phyloP scores from a whole-genome alignment of 2,888 invertebrate species.

The Argyresthia goedartella region DNA sequence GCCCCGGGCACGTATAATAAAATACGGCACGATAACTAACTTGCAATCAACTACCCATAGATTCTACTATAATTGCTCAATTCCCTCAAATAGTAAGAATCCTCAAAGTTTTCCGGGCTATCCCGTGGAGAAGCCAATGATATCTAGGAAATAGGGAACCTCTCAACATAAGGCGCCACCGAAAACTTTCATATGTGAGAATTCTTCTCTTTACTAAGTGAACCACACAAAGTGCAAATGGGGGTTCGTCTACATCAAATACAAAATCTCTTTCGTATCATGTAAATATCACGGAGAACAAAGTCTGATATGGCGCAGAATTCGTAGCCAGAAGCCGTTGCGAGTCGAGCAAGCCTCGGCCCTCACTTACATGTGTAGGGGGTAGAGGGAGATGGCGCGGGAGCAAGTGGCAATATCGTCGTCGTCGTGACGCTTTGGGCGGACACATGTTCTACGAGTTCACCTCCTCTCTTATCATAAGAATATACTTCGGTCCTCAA shows the following conservation, averaged over 20 bases:
- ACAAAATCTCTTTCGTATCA: conserved; percentile 44
- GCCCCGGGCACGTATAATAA: too few relatives aligned
- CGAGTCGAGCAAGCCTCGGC: conserved; percentile 23
- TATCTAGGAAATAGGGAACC: too few relatives aligned
- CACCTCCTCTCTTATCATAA: conserved; percentile 42
- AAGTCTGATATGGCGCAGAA: conserved; percentile 29
- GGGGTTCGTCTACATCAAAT: conserved; percentile 35
- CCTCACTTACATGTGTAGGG: conserved; percentile 46
- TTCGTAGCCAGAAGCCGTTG: conserved; percentile 14
- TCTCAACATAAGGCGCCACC: not conserved
- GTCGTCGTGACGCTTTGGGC: conserved; percentile 30
- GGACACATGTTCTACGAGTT: conserved; percentile 46
- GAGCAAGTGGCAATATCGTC: conserved; percentile 16
- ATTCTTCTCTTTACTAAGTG: conserved; percentile 19
- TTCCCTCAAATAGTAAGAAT: not conserved
- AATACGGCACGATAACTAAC: too few relatives aligned
- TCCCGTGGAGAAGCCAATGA: not conserved
- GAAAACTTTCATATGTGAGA: conserved; percentile 2
- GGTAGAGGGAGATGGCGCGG: conserved; percentile 15
- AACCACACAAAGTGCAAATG: conserved; percentile 26
- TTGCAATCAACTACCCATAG: too few relatives aligned
- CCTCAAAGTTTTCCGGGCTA: not conserved
- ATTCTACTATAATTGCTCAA: not conserved
- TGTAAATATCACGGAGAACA: conserved; percentile 51
- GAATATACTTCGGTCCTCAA: conserved; percentile 26